Conservation (phyloP, 1,140 invertebrate genomes). For the Nomia melanderi region DNA sequence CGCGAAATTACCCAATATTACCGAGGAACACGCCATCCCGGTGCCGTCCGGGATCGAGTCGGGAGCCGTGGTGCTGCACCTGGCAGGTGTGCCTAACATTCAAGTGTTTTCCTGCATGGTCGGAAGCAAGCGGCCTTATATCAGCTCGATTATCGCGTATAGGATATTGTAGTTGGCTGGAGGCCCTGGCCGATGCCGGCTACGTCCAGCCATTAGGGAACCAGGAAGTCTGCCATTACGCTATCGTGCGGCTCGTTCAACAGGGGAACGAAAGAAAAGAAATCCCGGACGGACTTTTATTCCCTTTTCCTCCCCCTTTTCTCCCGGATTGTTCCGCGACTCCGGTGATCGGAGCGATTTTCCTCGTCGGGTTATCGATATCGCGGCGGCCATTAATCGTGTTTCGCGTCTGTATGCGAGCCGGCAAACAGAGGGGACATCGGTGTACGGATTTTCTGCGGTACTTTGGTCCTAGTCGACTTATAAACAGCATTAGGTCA, state of each 20-base stretch:
- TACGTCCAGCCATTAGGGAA: constrained; percentile 68
- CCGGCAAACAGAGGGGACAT: background rate
- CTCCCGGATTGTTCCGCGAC: background rate
- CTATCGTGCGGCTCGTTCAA: constrained; percentile 63
- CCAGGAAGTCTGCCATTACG: constrained; percentile 74
- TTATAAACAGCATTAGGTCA: background rate
- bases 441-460: background rate
- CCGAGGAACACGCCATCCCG: constrained; percentile 69
- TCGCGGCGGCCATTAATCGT: background rate
- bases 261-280: background rate
- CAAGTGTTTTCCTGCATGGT: constrained; percentile 73
- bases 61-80: constrained; percentile 39
- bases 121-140: constrained; percentile 73
- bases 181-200: constrained; percentile 39
- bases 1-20: constrained; percentile 74
- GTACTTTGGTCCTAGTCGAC: background rate
- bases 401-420: background rate
- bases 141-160: constrained; percentile 76
- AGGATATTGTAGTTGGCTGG: constrained; percentile 69
- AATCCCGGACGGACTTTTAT: constrained; percentile 1
- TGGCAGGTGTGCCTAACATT: constrained; percentile 71
- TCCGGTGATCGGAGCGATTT: background rate
- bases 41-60: background rate
- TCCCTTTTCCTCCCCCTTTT: background rate
- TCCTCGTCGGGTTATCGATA: constrained; percentile 4